Evolutionary conservation across 1,140 invertebrate genomes (phyloP).

Genomic region (Caligus rogercresseyi): DNA sequence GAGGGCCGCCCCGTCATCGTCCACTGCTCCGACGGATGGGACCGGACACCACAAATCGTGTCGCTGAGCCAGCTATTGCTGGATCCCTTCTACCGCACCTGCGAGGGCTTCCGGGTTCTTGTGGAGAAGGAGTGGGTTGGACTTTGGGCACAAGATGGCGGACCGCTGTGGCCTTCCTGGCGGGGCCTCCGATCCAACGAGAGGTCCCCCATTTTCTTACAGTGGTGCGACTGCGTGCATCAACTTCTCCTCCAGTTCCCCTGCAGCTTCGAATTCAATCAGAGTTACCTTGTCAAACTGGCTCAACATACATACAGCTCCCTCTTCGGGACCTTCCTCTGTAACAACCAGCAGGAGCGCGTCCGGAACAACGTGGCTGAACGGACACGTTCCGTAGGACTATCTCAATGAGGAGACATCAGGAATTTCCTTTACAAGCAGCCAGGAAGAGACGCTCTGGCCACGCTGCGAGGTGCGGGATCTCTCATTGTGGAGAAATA

Average conservation of each 20-base stretch:
- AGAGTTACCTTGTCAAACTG: conserved; percentile 80
- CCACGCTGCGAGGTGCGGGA: conserved; percentile 40
- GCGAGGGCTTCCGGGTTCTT: conserved; percentile 76
- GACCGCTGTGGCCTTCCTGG: conserved; percentile 75
- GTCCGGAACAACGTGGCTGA: conserved; percentile 43
- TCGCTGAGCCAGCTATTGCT: conserved; percentile 73
- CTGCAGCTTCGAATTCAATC: conserved; percentile 84
- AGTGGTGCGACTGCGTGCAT: conserved; percentile 92
- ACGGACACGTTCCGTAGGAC: conserved; percentile 72
- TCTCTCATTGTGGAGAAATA: conserved; percentile 60
- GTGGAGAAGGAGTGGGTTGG: conserved; percentile 87
- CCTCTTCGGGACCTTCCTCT: conserved; percentile 90
- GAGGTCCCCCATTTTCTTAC: conserved; percentile 84
- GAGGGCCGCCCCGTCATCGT: conserved; percentile 77
- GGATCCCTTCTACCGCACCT: conserved; percentile 79
- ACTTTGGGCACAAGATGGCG: conserved; percentile 92
- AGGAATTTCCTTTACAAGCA: conserved; percentile 69
- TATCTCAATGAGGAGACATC: conserved; percentile 47
- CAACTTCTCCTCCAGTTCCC: conserved; percentile 76
- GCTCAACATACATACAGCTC: conserved; percentile 86
- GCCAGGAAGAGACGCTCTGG: conserved; percentile 24
- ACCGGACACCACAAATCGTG: conserved; percentile 83
- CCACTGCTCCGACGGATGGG: conserved; percentile 94
- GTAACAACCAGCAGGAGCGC: conserved; percentile 60
- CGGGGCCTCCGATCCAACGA: conserved; percentile 68